Percentiles rank a stretch among this genome's conserved stretches.
Conservation (phyloP, 2,797 vertebrate genomes). For the Labeo calbasu region DNA sequence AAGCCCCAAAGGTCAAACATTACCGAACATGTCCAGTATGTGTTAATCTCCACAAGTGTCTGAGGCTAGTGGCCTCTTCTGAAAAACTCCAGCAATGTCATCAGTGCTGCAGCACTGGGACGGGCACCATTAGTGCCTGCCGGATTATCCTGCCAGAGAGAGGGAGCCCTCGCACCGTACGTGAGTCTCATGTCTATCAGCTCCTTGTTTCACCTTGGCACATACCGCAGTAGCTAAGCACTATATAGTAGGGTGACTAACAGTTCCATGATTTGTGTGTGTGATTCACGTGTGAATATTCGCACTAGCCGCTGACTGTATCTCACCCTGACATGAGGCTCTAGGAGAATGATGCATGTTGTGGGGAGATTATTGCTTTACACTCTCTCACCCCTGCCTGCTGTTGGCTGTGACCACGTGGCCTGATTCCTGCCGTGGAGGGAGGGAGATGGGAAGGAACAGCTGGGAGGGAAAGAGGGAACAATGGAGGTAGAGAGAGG, state of each 20-base stretch:
- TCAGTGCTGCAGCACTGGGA: conserved; percentile 68
- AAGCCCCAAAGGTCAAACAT: conserved; percentile 18
- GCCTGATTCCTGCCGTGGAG: conserved; percentile 35
- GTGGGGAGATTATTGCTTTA: conserved; percentile 55
- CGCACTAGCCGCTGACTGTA: conserved; percentile 18
- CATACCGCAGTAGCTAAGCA: conserved; percentile 62
- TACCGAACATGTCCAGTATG: conserved; percentile 10
- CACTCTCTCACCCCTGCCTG: conserved; percentile 51
- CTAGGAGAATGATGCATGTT: conserved; percentile 49
- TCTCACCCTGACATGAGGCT: conserved; percentile 49
- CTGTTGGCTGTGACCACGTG: conserved; percentile 50
- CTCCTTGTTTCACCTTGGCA: conserved; percentile 82
- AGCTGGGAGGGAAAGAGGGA: conserved; percentile 29
- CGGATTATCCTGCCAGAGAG: conserved; percentile 57
- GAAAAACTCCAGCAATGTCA: conserved; percentile 70
- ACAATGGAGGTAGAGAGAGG: conserved; percentile 27
- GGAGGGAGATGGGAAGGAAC: conserved; percentile 39
- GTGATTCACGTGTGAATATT: conserved; percentile 18
- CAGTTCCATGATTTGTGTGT: conserved; percentile 29
- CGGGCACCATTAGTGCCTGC: conserved; percentile 65
- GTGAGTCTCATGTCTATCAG: conserved; percentile 79
- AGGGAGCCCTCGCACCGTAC: conserved; percentile 69
- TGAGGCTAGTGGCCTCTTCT: conserved; percentile 31
- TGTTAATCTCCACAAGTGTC: conserved; percentile 31
- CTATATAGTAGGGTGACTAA: background rate